Evolutionary conservation across 2,797 vertebrate genomes (phyloP).

Genomic region (Chloroceryle amazona): DNA sequence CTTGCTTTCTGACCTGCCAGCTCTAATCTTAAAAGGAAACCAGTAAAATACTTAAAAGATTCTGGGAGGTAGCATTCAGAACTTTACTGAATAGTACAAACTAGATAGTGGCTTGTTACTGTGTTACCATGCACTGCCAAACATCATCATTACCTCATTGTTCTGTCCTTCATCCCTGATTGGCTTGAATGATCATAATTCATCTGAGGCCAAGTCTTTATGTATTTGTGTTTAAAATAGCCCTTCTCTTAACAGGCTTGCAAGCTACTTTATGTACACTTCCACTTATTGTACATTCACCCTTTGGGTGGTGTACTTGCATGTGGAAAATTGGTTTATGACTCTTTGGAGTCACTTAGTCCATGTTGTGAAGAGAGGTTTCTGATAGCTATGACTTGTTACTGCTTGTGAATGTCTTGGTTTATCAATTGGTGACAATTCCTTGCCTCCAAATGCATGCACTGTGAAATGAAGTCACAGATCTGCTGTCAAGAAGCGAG

Average conservation of each 20-base stretch:
- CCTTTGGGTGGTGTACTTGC: background rate
- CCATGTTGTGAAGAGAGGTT: background rate
- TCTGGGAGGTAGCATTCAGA: background rate
- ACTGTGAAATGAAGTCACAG: background rate
- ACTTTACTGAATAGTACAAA: background rate
- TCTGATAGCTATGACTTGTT: background rate
- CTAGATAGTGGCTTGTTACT: background rate
- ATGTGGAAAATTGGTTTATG: background rate
- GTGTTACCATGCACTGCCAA: background rate
- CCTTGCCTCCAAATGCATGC: background rate
- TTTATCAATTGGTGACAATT: background rate
- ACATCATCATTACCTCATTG: background rate
- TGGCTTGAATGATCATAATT: background rate
- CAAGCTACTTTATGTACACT: background rate
- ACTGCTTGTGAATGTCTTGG: background rate
- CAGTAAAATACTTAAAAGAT: background rate
- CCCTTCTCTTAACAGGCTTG: background rate
- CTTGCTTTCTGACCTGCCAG: background rate
- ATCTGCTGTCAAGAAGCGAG: background rate
- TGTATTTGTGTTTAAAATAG: background rate
- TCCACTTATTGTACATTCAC: background rate
- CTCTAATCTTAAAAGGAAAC: background rate
- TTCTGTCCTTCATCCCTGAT: background rate
- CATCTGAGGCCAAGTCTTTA: background rate
- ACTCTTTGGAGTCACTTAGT: background rate